Conservation (phyloP, 2,797 vertebrate genomes). For the Gymnopithys bicolor region DNA sequence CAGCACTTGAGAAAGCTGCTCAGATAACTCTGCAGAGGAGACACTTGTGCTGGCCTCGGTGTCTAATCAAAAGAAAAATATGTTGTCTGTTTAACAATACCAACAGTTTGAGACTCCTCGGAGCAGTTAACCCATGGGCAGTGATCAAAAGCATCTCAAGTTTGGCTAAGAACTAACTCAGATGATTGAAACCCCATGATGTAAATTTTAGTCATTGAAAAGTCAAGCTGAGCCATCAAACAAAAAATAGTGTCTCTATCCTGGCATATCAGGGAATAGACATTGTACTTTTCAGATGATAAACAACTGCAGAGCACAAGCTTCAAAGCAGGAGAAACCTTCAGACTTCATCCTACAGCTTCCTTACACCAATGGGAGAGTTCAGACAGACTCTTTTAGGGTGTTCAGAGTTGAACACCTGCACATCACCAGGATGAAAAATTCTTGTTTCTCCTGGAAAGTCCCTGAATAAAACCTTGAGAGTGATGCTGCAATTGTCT, state of each 20-base stretch:
- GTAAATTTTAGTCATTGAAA: constrained; percentile 34
- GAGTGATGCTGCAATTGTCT: not conserved
- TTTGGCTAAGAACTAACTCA: not conserved
- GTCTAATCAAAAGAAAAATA: constrained; percentile 69
- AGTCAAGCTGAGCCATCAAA: constrained; percentile 54
- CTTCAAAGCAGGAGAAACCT: not conserved
- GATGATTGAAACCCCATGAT: constrained; percentile 31
- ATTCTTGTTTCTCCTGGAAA: not conserved
- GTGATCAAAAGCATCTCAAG: constrained; percentile 28
- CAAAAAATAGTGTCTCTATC: constrained; percentile 5
- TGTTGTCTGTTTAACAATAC: constrained; percentile 69
- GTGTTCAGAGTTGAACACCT: not conserved
- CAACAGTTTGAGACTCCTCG: constrained; percentile 29
- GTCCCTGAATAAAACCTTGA: not conserved
- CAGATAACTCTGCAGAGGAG: constrained; percentile 51
- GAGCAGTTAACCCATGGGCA: constrained; percentile 44
- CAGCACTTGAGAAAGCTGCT: constrained; percentile 46
- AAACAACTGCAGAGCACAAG: not conserved
- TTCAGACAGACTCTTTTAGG: constrained; percentile 12
- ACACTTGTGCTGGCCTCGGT: constrained; percentile 60
- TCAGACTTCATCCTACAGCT: not conserved
- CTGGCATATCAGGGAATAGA: constrained; percentile 35
- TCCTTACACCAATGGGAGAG: not conserved
- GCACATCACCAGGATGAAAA: not conserved
- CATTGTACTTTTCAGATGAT: constrained; percentile 19